phyloP scores from a whole-genome alignment of 1,140 invertebrate species.

The Drosophila suzukii region DNA sequence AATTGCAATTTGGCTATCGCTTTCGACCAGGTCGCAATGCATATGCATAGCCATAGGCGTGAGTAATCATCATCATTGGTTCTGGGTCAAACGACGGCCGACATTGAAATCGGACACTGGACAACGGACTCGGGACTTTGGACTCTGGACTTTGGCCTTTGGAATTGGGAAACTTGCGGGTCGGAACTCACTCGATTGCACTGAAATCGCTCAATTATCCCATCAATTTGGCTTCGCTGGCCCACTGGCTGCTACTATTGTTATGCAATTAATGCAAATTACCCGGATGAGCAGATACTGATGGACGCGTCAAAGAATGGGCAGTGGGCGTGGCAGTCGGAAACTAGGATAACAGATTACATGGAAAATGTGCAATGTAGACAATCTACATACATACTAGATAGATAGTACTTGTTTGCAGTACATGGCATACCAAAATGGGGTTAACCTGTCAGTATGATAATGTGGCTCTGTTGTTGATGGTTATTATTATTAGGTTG shows the following conservation, averaged over 20 bases:
- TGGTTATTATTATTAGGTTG: not conserved
- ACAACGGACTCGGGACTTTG: not conserved
- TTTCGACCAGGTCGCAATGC: not conserved
- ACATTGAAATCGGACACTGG: not conserved
- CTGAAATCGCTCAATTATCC: conserved; percentile 35
- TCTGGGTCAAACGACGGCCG: conserved; percentile 3
- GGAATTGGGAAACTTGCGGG: not conserved
- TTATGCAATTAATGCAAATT: conserved; percentile 53
- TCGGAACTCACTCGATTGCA: conserved; percentile 6
- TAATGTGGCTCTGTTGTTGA: not conserved
- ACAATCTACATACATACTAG: not conserved
- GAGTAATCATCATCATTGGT: not conserved
- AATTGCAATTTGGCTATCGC: not conserved
- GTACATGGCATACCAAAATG: not conserved
- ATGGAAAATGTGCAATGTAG: not conserved
- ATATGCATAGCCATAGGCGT: not conserved
- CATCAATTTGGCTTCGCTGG: conserved; percentile 11
- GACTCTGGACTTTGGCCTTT: too few relatives aligned
- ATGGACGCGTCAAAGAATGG: conserved; percentile 2
- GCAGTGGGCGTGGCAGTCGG: not conserved
- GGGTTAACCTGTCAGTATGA: conserved; percentile 5
- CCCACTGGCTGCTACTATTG: conserved; percentile 5
- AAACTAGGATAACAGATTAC: conserved; percentile 1
- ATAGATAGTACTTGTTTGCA: not conserved
- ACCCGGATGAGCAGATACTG: not conserved